Evolutionary conservation across 2,888 invertebrate species (phyloP).

Genomic region (Cataglyphis cursor): DNA sequence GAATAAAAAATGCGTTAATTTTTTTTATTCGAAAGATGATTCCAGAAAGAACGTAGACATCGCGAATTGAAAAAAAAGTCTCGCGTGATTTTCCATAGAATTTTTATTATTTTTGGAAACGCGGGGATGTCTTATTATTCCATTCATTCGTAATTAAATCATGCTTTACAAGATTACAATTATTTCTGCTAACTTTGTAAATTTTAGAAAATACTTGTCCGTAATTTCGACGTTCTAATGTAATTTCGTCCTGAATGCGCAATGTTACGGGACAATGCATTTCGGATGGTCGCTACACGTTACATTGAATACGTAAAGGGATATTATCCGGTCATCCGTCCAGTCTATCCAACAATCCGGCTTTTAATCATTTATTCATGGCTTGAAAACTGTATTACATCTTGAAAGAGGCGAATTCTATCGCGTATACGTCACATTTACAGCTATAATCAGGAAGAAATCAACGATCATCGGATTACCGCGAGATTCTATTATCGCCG

Average conservation of each 20-base stretch:
- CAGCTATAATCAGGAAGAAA: constrained; percentile 20
- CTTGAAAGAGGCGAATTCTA: constrained; percentile 3
- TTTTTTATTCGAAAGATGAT: neutral
- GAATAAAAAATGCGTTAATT: neutral
- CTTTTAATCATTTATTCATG: constrained; percentile 51
- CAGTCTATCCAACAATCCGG: constrained; percentile 47
- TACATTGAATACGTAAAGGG: constrained; percentile 54
- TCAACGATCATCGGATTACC: constrained; percentile 18
- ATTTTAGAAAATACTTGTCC: constrained; percentile 24
- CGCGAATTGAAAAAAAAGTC: neutral
- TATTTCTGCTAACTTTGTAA: neutral
- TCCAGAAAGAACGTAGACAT: neutral
- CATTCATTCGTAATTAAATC: neutral
- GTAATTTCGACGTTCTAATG: constrained; percentile 15
- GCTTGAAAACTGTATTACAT: constrained; percentile 22
- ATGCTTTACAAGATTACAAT: neutral
- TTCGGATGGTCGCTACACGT: constrained; percentile 42
- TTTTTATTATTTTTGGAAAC: neutral
- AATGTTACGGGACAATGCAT: constrained; percentile 48
- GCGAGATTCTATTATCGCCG: constrained; percentile 26
- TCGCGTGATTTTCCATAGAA: neutral
- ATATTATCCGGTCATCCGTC: constrained; percentile 43
- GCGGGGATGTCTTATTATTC: neutral
- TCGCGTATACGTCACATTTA: neutral
- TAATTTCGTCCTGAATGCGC: constrained; percentile 41